Conservation (phyloP, 2,113 vertebrate genomes). For the Sinocyclocheilus rhinocerous region DNA sequence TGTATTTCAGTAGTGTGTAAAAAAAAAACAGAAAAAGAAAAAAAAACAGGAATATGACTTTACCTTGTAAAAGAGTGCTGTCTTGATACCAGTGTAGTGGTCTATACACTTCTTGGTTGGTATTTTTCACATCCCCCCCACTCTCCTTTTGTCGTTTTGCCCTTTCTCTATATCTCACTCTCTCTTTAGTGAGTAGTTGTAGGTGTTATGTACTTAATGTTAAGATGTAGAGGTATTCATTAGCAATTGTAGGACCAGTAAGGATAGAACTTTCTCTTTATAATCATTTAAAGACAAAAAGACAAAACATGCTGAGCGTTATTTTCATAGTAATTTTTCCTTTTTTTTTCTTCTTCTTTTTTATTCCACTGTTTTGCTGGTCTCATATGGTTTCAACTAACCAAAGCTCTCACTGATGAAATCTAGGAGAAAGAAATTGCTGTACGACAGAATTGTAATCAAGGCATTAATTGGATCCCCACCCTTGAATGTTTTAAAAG, state of each 20-base stretch:
- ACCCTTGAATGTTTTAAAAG: conserved; percentile 87
- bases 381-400: conserved; percentile 96
- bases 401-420: conserved; percentile 94
- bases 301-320: conserved; percentile 73
- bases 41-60: conserved; percentile 75
- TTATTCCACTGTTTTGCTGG: conserved; percentile 79
- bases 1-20: conserved; percentile 88
- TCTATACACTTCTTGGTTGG: conserved; percentile 66
- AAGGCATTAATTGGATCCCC: conserved; percentile 90
- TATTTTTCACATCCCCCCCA: conserved; percentile 39
- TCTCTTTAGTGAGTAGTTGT: conserved; percentile 88
- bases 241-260: conserved; percentile 93
- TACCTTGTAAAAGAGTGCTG: conserved; percentile 85
- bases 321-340: conserved; percentile 79
- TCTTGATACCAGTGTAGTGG: conserved; percentile 89
- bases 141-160: conserved; percentile 63
- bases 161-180: conserved; percentile 77
- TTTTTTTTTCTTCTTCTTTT: conserved; percentile 63
- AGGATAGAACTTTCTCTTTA: conserved; percentile 96
- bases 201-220: conserved; percentile 90
- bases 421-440: conserved; percentile 74
- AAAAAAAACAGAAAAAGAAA: conserved; percentile 66
- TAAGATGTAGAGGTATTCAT: conserved; percentile 88
- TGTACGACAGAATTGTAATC: conserved; percentile 76
- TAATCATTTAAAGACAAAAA: conserved; percentile 72